phyloP scores from a whole-genome alignment of 2,113 vertebrate species.

The Larimichthys polyactis region DNA sequence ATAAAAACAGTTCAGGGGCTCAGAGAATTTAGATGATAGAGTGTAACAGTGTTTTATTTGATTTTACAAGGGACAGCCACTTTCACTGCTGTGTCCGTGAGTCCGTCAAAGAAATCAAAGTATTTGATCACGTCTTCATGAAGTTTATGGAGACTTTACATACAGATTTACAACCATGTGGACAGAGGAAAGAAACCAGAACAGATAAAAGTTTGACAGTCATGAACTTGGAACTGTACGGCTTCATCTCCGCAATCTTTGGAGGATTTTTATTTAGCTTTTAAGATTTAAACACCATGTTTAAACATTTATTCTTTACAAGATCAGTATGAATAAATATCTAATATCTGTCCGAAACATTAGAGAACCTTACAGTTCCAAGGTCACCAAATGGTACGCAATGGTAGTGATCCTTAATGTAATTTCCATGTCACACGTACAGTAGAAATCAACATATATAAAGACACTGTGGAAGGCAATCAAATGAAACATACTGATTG shows the following conservation, averaged over 20 bases:
- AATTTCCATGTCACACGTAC: constrained; percentile 3
- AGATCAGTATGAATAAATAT: not conserved
- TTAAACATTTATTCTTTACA: not conserved
- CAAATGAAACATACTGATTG: constrained; percentile 28
- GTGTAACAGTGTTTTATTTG: constrained; percentile 68
- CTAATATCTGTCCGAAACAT: not conserved
- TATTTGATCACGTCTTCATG: constrained; percentile 9
- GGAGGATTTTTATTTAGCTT: not conserved
- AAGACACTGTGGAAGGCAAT: constrained; percentile 33
- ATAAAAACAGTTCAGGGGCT: constrained; percentile 18
- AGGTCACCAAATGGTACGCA: constrained; percentile 29
- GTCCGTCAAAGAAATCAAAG: not conserved
- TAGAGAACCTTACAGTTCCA: constrained; percentile 60
- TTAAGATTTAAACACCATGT: not conserved
- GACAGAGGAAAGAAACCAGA: constrained; percentile 27
- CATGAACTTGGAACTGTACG: constrained; percentile 57
- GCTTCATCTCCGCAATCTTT: constrained; percentile 20
- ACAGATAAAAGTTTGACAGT: constrained; percentile 10
- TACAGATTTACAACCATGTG: constrained; percentile 46
- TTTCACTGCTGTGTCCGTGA: constrained; percentile 36
- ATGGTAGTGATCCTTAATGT: constrained; percentile 22
- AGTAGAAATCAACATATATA: constrained; percentile 43
- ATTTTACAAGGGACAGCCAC: constrained; percentile 55
- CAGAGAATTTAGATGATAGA: constrained; percentile 25
- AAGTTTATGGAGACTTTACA: constrained; percentile 42